Evolutionary conservation across 1,140 invertebrate species (phyloP).

Genomic region (Nomia melanderi): DNA sequence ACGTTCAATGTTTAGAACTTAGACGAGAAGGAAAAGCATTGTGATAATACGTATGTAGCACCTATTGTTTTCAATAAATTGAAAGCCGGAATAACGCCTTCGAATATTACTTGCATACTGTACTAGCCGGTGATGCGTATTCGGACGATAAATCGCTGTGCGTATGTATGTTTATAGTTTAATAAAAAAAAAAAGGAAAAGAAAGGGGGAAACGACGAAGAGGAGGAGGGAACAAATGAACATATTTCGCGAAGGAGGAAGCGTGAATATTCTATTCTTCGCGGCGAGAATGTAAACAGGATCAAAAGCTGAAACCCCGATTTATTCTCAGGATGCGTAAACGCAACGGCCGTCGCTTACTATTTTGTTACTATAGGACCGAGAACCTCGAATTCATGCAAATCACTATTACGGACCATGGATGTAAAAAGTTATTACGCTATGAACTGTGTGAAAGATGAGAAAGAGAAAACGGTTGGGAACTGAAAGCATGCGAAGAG

Average conservation of each 20-base stretch:
- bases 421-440: conserved; percentile 54
- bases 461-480: conserved; percentile 18
- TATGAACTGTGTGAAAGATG: conserved; percentile 52
- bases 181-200: conserved; percentile 12
- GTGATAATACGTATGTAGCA: conserved; percentile 26
- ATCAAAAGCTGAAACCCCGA: conserved; percentile 31
- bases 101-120: conserved; percentile 54
- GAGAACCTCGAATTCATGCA: conserved; percentile 58
- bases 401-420: conserved; percentile 60
- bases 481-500: not conserved
- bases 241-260: not conserved
- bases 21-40: conserved; percentile 17
- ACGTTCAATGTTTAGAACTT: not conserved
- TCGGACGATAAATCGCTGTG: conserved; percentile 41
- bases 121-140: conserved; percentile 54
- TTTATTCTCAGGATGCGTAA: conserved; percentile 59
- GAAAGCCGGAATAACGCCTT: conserved; percentile 39
- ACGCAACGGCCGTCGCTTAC: conserved; percentile 60
- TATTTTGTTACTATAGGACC: conserved; percentile 74
- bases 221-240: not conserved
- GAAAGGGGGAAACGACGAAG: conserved; percentile 6
- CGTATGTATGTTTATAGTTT: conserved; percentile 7
- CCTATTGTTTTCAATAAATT: conserved; percentile 24
- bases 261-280: not conserved
- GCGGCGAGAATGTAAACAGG: not conserved